Base-by-base conservation (phyloP, 2,113 vertebrate species). In the Sula dactylatra region DNA sequence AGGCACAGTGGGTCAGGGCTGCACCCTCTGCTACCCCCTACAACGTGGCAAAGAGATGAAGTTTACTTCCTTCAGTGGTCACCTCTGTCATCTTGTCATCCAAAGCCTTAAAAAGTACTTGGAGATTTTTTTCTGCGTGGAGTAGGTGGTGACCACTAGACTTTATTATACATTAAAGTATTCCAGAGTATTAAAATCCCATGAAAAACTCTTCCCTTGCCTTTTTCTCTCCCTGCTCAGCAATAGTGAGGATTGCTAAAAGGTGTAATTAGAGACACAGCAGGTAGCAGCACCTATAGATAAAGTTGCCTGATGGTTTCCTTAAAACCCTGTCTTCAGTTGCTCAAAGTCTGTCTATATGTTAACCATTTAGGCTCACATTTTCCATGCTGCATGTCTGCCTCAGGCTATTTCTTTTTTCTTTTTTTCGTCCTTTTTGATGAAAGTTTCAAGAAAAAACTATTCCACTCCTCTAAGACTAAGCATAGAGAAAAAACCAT, bases 1-100 rank as follows among this genome's bases (percentile, higher is more conserved):
- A 55, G 73, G 10, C 19, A 5, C 20, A 0, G 0, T 0, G 0
- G 7, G 11, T 32, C 29, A 0, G 1, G 34, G 38, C 49, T 78
- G 64, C 59, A 31, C 11, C 58, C 38, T 86, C 36, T 89, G 54
- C 69, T 55, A 31, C 10, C 49, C 40, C 32, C 24, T 65, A 3
- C 40, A 61, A 16, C 2, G 1, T 44, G 31, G n/a, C 19, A 32
- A 59, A 70, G 36, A 52, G 44, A 31, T 1, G 2, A 50, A 72
- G 17, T n/a, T 95, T 19, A 1, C 11, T 69, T 80, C 17, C 24
- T 81, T 61, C 31, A 9, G 40, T 27, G 36, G 40, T 44, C 64
- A 16, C 42, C 56, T 31, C 55, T 90, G 42, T 40, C 72, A 27
- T 38, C 50, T 62, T 83, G n/a, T 70, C 32, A 67, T 42, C 12